Percentiles rank a stretch among this genome's conserved stretches.
Conservation (phyloP, 1,140 invertebrate species). For the Cataglyphis hispanica region DNA sequence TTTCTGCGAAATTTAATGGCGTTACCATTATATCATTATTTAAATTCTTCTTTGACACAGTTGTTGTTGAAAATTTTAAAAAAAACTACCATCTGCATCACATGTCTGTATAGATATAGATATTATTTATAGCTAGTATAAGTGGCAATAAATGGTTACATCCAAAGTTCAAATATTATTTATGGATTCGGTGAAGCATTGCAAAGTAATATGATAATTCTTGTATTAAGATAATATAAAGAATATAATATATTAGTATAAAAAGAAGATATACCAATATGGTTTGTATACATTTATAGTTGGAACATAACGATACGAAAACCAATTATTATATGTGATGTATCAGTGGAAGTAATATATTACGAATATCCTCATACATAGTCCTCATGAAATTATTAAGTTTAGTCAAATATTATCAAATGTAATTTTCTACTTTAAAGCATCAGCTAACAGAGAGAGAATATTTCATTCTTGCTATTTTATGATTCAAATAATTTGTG, state of each 20-base stretch:
- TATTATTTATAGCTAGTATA: too few relatives aligned
- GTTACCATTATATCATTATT: background rate
- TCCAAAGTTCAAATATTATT: too few relatives aligned
- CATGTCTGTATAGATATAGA: too few relatives aligned
- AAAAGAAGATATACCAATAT: constrained; percentile 60
- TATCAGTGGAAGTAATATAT: constrained; percentile 34
- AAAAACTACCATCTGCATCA: too few relatives aligned
- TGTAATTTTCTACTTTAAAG: background rate
- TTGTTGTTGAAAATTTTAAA: too few relatives aligned
- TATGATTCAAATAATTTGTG: background rate
- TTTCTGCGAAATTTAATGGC: background rate
- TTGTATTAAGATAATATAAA: constrained; percentile 40
- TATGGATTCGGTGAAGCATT: too few relatives aligned
- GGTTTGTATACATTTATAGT: background rate
- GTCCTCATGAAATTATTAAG: background rate
- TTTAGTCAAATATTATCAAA: background rate
- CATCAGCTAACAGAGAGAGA: background rate
- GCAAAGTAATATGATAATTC: too few relatives aligned
- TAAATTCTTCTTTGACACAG: too few relatives aligned
- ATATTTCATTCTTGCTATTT: constrained; percentile 6
- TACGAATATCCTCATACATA: background rate
- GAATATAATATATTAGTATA: constrained; percentile 26
- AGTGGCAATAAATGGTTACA: too few relatives aligned
- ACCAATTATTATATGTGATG: constrained; percentile 25
- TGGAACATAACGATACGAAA: constrained; percentile 12